These are phyloP conservation scores for Cryptocephalus primarius DNA, from an alignment of 2,888 invertebrate genomes.

Conservation along the genomic window DNA sequence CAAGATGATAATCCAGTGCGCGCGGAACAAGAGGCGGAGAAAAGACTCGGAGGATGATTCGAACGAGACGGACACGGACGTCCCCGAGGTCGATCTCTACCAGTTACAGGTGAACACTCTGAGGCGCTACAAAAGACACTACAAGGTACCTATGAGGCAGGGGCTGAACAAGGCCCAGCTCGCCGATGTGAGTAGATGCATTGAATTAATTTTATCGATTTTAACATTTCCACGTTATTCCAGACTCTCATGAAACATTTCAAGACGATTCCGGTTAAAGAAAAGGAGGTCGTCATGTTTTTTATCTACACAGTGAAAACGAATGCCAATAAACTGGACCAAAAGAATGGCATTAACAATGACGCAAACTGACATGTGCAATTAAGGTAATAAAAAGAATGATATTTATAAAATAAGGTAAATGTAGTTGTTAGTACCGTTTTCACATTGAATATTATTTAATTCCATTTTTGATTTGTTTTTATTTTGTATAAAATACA, in stretches of 20 bases:
- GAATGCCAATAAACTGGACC: slow-evolving; percentile 78
- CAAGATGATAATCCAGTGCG: slow-evolving; percentile 90
- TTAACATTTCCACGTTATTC: neutral
- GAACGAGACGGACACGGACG: slow-evolving; percentile 83
- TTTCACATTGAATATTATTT: no score
- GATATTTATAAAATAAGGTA: no score
- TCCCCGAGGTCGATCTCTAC: slow-evolving; percentile 87
- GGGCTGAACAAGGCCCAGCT: slow-evolving; percentile 91
- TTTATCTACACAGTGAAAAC: slow-evolving; percentile 96
- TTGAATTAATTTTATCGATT: neutral
- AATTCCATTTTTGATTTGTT: neutral
- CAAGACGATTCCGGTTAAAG: slow-evolving; percentile 86
- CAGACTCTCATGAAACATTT: slow-evolving; percentile 93
- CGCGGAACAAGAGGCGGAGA: slow-evolving; percentile 80
- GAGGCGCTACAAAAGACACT: slow-evolving; percentile 85
- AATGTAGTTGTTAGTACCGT: no score
- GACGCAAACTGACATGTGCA: slow-evolving; percentile 41
- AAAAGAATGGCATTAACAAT: slow-evolving; percentile 64
- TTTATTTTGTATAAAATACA: neutral
- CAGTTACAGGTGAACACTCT: slow-evolving; percentile 92
- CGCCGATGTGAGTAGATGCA: slow-evolving; percentile 72
- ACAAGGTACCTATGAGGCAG: slow-evolving; percentile 82
- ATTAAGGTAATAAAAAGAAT: slow-evolving; percentile 1
- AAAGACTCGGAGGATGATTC: slow-evolving; percentile 93
- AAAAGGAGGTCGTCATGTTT: slow-evolving; percentile 88